Evolutionary conservation across 1,140 invertebrate species (phyloP), one percentile per base, ranked within the genome.

Genomic region (Drosophila sulfurigaster): DNA sequence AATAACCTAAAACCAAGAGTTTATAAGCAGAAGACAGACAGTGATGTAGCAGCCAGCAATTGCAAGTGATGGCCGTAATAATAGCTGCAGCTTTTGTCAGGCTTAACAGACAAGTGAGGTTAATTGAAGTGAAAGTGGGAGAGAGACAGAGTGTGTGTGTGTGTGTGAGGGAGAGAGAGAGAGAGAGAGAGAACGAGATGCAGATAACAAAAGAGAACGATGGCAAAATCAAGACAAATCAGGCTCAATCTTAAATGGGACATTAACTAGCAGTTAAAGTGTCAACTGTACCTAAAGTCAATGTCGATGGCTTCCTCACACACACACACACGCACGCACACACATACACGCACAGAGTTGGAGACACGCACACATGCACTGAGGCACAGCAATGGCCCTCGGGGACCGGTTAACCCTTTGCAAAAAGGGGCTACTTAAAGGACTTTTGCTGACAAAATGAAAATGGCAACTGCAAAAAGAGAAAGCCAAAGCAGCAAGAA

Each of bases 391-490:
- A 54, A 35, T 45, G 60, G 75, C 71, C 82, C 54, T 77, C 25
- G 28, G 76, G 82, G 82, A 88, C 83, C 83, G 82, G 82, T 87
- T 86, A 86, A 87, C 82, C 82, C 82, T 82, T 86, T 52, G 66
- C 70, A 58, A 74, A 75, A 79, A 51, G 82, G 65, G 75, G 82
- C 82, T 86, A 87, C 82, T 86, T 86, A 86, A 86, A 86, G 82
- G 82, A 86, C 82, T 87, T 86, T 87, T 87, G 82, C 79, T 87
- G 82, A 79, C 82, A 79, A 82, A 87, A 86, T 73, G 79, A 78
- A 86, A 86, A 82, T 79, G 79, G 79, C 82, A 72, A 82, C 68
- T 11, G 38, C 49, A 85, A 81, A 67, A 45, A 45, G 56, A 72
- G 62, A 63, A 32, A 45, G 20, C 15, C 2, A 63, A 16, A 51